Evolutionary conservation across 2,797 vertebrate species (phyloP).

Genomic region (Odontamblyopus lacepedii): DNA sequence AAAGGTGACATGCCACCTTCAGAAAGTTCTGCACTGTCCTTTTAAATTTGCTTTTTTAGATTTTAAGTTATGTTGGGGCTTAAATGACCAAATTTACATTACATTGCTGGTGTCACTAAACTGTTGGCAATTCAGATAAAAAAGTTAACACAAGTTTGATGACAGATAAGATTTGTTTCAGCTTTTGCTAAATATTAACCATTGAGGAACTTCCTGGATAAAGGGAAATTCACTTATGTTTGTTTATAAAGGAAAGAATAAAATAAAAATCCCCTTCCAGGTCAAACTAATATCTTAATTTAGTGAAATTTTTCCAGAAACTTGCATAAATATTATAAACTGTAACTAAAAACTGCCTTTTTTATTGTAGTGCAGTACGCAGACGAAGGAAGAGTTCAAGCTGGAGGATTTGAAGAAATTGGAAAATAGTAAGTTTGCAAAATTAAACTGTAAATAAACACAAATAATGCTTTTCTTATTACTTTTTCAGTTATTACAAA

Average conservation of each 20-base stretch:
- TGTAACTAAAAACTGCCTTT: background rate
- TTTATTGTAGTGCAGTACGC: slow-evolving; percentile 80
- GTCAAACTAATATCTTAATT: background rate
- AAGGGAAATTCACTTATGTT: background rate
- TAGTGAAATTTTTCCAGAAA: background rate
- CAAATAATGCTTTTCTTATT: background rate
- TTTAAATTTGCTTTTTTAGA: too few relatives aligned
- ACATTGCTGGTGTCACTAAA: background rate
- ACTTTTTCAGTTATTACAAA: slow-evolving; percentile 88
- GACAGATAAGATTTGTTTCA: background rate
- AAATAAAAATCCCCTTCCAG: background rate
- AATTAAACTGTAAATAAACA: background rate
- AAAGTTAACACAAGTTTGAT: background rate
- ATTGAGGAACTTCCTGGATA: background rate
- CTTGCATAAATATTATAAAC: too few relatives aligned
- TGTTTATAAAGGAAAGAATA: background rate
- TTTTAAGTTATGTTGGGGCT: too few relatives aligned
- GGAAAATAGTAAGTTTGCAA: slow-evolving; percentile 89
- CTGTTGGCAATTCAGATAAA: background rate
- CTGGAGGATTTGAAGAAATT: slow-evolving; percentile 96
- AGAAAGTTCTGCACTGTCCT: too few relatives aligned
- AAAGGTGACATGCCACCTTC: too few relatives aligned
- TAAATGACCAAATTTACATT: too few relatives aligned
- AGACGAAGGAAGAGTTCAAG: slow-evolving; percentile 92
- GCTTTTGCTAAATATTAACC: background rate